Conservation (phyloP, 2,888 invertebrate genomes). For the Acrobasis repandana region DNA sequence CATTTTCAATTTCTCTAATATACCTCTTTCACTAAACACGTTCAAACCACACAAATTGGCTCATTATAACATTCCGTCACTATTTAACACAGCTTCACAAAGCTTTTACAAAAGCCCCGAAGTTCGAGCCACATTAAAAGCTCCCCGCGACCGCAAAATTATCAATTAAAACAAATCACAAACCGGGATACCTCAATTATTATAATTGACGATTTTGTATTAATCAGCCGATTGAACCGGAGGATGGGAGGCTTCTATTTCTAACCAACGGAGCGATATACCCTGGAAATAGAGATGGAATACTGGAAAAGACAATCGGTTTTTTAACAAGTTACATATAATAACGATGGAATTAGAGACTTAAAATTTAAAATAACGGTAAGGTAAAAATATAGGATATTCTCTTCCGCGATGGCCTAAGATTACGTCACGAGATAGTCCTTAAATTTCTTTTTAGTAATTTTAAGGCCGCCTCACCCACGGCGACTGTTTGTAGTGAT, state of each 20-base stretch:
- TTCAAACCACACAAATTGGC: constrained; percentile 1
- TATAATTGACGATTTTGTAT: constrained; percentile 59
- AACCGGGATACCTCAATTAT: constrained; percentile 54
- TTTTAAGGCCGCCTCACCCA: too few species aligned
- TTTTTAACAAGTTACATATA: too few species aligned
- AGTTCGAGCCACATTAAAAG: constrained; percentile 15
- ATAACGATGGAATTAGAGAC: too few species aligned
- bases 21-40: not conserved
- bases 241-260: constrained; percentile 30
- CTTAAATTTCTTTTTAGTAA: too few species aligned
- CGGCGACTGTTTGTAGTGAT: too few species aligned
- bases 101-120: constrained; percentile 1
- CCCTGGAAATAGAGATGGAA: constrained; percentile 11
- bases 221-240: constrained; percentile 55
- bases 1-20: not conserved
- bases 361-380: too few species aligned
- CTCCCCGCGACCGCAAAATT: constrained; percentile 25
- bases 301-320: constrained; percentile 29
- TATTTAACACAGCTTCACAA: constrained; percentile 13
- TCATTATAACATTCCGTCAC: constrained; percentile 13
- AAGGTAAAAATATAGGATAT: too few species aligned
- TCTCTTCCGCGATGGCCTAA: too few species aligned
- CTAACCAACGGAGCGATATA: constrained; percentile 31
- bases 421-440: too few species aligned
- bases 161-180: constrained; percentile 53